These are phyloP conservation scores for Catocala fraxini DNA, from an alignment of 2,888 invertebrate species.

Conservation along the genomic window DNA sequence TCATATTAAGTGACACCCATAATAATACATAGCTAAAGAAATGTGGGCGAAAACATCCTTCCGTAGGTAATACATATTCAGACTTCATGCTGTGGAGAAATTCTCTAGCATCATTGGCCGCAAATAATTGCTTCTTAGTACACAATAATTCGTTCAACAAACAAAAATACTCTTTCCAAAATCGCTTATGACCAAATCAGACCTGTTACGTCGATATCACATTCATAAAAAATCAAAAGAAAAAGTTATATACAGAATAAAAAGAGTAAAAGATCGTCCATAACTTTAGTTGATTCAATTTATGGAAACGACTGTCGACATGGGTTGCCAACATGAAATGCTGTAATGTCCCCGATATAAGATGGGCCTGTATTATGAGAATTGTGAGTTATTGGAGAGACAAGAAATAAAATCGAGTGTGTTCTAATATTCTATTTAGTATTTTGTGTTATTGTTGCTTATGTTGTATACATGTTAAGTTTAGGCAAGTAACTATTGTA, in stretches of 20 bases:
- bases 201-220: constrained; percentile 2
- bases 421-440: not conserved
- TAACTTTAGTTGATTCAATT: constrained; percentile 17
- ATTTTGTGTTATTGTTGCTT: not conserved
- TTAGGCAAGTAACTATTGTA: too few relatives aligned
- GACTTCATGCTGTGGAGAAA: too few relatives aligned
- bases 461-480: too few relatives aligned
- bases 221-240: not conserved
- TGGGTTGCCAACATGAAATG: constrained; percentile 11
- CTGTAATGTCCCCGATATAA: constrained; percentile 4
- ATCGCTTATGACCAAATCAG: not conserved
- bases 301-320: constrained; percentile 15
- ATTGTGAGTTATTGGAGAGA: not conserved
- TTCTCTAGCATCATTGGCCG: too few relatives aligned
- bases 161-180: not conserved
- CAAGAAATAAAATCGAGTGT: not conserved
- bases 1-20: too few relatives aligned
- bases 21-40: too few relatives aligned
- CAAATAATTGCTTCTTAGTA: too few relatives aligned
- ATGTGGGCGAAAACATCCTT: too few relatives aligned
- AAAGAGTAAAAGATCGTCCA: constrained; percentile 1
- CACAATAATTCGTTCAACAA: too few relatives aligned
- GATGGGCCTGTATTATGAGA: not conserved
- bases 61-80: too few relatives aligned
- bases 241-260: constrained; percentile 3